Base-by-base conservation (phyloP, 2,888 invertebrate species). In the Galerucella calmariensis region DNA sequence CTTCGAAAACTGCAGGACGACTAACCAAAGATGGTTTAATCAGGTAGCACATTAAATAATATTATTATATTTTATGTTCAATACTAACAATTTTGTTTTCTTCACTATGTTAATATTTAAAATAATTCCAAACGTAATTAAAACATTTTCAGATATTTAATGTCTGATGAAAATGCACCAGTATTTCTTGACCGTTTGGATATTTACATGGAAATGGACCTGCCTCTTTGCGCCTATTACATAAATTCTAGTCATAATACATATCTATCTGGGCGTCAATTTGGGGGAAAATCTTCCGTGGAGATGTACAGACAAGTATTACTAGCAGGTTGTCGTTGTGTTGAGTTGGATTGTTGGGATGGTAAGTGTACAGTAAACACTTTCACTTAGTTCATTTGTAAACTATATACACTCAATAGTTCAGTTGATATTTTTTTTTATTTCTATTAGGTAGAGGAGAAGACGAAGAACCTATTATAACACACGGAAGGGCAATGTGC, bases 401-500 rank as follows among this genome's bases (percentile, higher is more conserved):
- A 41, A 41, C 35, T 41, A 41, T 5, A 41, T 41, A 8, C 35
- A 41, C 35, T 41, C 9, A 41, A 41, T 41, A 41, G 35, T 41
- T 41, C 35, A 41, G 35, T 41, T 41, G 11, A 48, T 48, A 11
- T 48, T 14, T 48, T 48, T 48, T 48, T 11, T 48, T 1, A 51
- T 35, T 9, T 58, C 44, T 69, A 75, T 12, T 51, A 85, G 86
- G 99, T 10, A 95, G 95, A 88, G 96, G 96, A 0, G 97, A 98
- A 88, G 98, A 98, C 84, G 98, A 98, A 84, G 99, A 99, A 85
- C 99, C 99, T 0, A 99, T 99, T 84, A 98, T 99, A 81, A 99
- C 99, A 51, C 99, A 99, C 88, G 99, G 99, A 63, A 98, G 98
- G 90, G 99, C 99, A 6, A 99, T 99, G 98, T 99, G 99, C 86